Percentiles rank a stretch among this genome's conserved stretches.
These are phyloP conservation scores for Charanyca ferruginea DNA, from an alignment of 2,888 invertebrate genomes.

Conservation along the genomic window DNA sequence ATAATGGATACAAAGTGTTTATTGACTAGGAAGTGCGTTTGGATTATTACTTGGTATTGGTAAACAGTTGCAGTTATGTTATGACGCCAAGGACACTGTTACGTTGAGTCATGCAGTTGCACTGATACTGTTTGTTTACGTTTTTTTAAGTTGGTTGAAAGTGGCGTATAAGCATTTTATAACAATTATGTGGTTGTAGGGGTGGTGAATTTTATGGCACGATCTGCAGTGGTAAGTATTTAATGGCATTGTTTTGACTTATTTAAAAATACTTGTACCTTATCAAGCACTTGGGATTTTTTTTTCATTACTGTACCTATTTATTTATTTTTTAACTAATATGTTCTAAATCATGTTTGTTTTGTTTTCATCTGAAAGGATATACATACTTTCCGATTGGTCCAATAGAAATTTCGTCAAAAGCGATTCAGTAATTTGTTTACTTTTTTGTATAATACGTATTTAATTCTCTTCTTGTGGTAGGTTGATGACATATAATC, in stretches of 20 bases:
- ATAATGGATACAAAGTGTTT: slow-evolving; percentile 21
- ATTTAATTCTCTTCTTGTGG: slow-evolving; percentile 12
- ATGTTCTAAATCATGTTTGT: slow-evolving; percentile 15
- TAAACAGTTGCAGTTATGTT: slow-evolving; percentile 23
- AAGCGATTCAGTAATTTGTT: slow-evolving; percentile 16
- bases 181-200: slow-evolving; percentile 19
- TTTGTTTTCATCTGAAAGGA: slow-evolving; percentile 18
- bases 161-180: slow-evolving; percentile 20
- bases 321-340: slow-evolving; percentile 4
- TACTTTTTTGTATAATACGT: slow-evolving; percentile 12
- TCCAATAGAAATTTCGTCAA: slow-evolving; percentile 18
- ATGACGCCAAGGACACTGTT: no score
- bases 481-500: slow-evolving; percentile 7
- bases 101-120: slow-evolving; percentile 14
- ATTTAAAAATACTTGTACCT: slow-evolving; percentile 18
- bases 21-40: slow-evolving; percentile 30
- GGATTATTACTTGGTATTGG: slow-evolving; percentile 23
- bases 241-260: slow-evolving; percentile 22
- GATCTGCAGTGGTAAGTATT: slow-evolving; percentile 18
- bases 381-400: slow-evolving; percentile 20
- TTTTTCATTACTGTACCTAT: slow-evolving; percentile 12
- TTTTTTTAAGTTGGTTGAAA: slow-evolving; percentile 20
- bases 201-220: slow-evolving; percentile 15
- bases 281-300: slow-evolving; percentile 8
- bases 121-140: slow-evolving; percentile 16